Evolutionary conservation across 2,797 vertebrate genomes (phyloP), one percentile per base, ranked within the genome.

Genomic region (Poecilia velifera): DNA sequence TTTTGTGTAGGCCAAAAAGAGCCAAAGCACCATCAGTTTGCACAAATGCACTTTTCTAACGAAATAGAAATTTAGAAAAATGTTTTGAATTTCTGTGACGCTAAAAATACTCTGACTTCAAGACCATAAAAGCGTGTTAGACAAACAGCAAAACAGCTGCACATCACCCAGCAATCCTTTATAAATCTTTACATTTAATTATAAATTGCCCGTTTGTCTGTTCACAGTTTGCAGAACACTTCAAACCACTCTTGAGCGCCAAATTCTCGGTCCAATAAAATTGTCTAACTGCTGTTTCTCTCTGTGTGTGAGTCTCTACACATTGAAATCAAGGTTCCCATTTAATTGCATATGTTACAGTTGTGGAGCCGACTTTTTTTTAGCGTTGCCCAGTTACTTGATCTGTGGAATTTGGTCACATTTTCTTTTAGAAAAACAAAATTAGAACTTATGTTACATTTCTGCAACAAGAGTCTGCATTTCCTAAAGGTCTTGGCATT

Each of bases 181-280:
- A 82, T 92, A 86, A 91, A 91, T 91, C 41, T 81, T 74, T 47
- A 47, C 47, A 82, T 46, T 92, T 89, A 91, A 92, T 93, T 89
- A 90, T 89, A 74, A 91, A 91, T 90, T 80, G 88, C 79, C 73
- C 73, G 82, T 80, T 84, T 82, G 73, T 81, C 83, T 80, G 78
- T 46, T 70, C 78, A 71, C 43, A 76, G 76, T 77, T 62, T 72
- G 47, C 80, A 70, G 72, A 49, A 82, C 72, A 86, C 47, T 78
- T 76, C 53, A 80, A 86, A 82, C 72, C 72, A 62, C 77, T 87
- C 73, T 88, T 88, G 70, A 78, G 31, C 31, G 34, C 34, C 34
- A 34, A 34, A 34, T 34, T 34, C 34, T 34, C 34, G 34, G 34
- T 34, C 34, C 34, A 34, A 34, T 34, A 34, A 34, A 34, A 34